Percentiles rank a stretch among this genome's conserved stretches.
Evolutionary conservation across 2,888 invertebrate genomes (phyloP).

Genomic region (Sympetrum striolatum): DNA sequence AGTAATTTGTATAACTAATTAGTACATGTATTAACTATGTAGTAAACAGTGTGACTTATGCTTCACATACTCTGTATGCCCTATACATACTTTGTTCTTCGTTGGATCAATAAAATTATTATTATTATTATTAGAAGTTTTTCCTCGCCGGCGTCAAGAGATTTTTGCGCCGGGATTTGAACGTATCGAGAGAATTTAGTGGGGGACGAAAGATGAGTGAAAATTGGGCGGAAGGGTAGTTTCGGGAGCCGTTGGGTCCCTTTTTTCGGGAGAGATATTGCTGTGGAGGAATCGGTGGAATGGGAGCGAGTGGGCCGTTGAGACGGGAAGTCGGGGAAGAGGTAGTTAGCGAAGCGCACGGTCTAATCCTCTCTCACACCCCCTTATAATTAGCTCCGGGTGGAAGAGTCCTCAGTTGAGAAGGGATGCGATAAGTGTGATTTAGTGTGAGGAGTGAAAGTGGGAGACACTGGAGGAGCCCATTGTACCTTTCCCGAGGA

Average conservation of each 20-base stretch:
- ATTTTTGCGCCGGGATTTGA: neutral
- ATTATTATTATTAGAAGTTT: neutral
- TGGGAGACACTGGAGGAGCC: neutral
- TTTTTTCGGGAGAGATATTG: neutral
- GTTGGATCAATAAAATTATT: no score
- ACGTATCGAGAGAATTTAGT: neutral
- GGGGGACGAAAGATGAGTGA: neutral
- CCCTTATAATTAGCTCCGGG: constrained; percentile 22
- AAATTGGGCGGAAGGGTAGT: neutral
- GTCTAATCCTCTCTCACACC: neutral
- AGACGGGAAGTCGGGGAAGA: neutral
- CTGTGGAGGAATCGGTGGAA: neutral
- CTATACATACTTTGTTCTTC: no score
- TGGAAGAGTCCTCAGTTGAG: neutral
- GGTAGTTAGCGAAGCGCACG: neutral
- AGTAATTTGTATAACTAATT: no score
- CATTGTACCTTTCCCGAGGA: neutral
- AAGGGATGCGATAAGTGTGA: constrained; percentile 4
- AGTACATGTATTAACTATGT: no score
- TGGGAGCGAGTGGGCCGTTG: neutral
- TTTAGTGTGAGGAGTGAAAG: neutral
- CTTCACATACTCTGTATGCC: no score
- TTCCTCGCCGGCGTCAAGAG: neutral
- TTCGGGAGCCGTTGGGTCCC: neutral
- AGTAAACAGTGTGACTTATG: no score